These are phyloP conservation scores for Lepidurus arcticus DNA, from an alignment of 1,140 invertebrate species.

Conservation along the genomic window DNA sequence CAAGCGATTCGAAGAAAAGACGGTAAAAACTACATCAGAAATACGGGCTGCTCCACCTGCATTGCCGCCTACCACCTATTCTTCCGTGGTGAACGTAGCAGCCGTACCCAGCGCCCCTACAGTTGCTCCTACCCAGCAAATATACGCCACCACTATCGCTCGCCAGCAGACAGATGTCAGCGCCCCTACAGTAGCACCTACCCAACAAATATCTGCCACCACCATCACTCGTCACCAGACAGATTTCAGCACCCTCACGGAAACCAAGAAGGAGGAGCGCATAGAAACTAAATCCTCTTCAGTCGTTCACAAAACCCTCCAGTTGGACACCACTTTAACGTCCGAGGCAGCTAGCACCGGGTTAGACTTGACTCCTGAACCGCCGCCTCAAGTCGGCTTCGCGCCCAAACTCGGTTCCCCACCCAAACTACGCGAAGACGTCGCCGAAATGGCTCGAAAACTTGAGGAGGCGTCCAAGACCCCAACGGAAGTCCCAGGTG, in stretches of 20 bases:
- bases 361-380: constrained; percentile 59
- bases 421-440: constrained; percentile 48
- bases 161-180: neutral
- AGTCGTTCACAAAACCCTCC: neutral
- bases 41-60: neutral
- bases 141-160: neutral
- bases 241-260: neutral
- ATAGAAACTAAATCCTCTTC: neutral
- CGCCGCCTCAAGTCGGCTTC: constrained; percentile 64
- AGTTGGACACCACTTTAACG: neutral
- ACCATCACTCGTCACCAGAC: neutral
- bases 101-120: neutral
- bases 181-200: neutral
- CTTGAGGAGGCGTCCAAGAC: constrained; percentile 57
- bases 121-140: neutral
- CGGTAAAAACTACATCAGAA: neutral
- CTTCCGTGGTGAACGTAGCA: constrained; percentile 5
- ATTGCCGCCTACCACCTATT: neutral
- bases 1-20: neutral
- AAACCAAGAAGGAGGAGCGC: neutral
- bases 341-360: neutral
- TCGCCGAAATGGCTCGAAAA: constrained; percentile 57
- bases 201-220: neutral
- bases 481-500: constrained; percentile 57
- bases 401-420: constrained; percentile 48